Evolutionary conservation across 2,888 invertebrate genomes (phyloP).

Genomic region (Sthenelais limicola): DNA sequence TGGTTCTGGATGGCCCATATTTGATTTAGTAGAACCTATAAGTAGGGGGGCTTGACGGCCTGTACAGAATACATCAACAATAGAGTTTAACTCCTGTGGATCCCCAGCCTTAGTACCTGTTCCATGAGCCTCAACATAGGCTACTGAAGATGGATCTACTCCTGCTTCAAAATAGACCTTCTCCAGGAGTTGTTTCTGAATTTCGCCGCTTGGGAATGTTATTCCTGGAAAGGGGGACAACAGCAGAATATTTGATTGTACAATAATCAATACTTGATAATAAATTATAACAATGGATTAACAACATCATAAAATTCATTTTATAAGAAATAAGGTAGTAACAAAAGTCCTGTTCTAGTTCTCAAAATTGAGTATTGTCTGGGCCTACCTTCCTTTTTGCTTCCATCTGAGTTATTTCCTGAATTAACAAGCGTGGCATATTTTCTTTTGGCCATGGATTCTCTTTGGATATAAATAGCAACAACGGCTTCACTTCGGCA

Average conservation of each 20-base stretch:
- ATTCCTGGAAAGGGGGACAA: constrained; percentile 66
- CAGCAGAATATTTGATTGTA: too few relatives aligned
- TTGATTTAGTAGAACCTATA: constrained; percentile 97
- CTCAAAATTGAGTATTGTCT: background rate
- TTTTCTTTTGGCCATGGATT: constrained; percentile 82
- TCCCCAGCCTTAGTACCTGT: constrained; percentile 97
- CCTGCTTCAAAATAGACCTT: constrained; percentile 90
- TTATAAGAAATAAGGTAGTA: background rate
- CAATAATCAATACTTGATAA: too few relatives aligned
- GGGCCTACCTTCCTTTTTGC: constrained; percentile 85
- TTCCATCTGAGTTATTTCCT: constrained; percentile 93
- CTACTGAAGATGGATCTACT: constrained; percentile 86
- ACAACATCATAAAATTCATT: background rate
- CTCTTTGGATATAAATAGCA: constrained; percentile 86
- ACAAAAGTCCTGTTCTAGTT: background rate
- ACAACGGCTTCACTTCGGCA: constrained; percentile 92
- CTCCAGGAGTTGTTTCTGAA: constrained; percentile 78
- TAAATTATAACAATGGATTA: background rate
- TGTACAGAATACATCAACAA: constrained; percentile 79
- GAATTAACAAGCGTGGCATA: constrained; percentile 91
- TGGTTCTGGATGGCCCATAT: constrained; percentile 99
- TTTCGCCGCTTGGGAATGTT: constrained; percentile 77
- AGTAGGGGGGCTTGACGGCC: constrained; percentile 79
- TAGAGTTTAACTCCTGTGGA: constrained; percentile 96
- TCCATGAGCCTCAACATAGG: constrained; percentile 97